A percentile compares a stretch with the other conserved stretches of the same genome.
These are phyloP conservation scores for Ispidina picta DNA, from an alignment of 2,797 vertebrate genomes.

Conservation along the genomic window DNA sequence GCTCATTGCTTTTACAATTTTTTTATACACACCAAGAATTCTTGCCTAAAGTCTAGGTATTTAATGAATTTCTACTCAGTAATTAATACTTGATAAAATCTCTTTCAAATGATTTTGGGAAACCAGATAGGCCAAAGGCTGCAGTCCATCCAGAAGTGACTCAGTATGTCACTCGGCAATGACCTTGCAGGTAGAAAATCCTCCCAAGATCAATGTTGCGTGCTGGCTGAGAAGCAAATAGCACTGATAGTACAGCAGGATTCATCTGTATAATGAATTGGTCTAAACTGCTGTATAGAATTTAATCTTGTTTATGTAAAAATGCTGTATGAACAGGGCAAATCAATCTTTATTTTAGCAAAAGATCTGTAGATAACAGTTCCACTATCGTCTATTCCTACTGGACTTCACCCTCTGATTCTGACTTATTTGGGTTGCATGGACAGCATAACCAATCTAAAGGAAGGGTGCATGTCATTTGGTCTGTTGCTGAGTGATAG, in stretches of 20 bases:
- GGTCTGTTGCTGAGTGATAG: not conserved
- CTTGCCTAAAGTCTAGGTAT: not conserved
- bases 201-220: not conserved
- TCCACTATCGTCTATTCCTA: not conserved
- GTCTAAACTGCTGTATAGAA: not conserved
- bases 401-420: not conserved
- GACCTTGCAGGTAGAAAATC: not conserved
- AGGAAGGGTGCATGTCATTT: not conserved
- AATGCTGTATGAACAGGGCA: rapidly evolving
- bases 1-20: not conserved
- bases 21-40: not conserved
- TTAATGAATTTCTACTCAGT: not conserved
- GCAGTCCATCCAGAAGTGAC: not conserved
- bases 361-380: not conserved
- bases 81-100: not conserved
- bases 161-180: not conserved
- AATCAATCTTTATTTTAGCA: not conserved
- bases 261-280: not conserved
- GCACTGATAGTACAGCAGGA: not conserved
- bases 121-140: not conserved
- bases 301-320: not conserved
- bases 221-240: not conserved
- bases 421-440: not conserved
- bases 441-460: not conserved
- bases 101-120: not conserved